Evolutionary conservation across 2,888 invertebrate species (phyloP).

Genomic region (Papilio elwesi): DNA sequence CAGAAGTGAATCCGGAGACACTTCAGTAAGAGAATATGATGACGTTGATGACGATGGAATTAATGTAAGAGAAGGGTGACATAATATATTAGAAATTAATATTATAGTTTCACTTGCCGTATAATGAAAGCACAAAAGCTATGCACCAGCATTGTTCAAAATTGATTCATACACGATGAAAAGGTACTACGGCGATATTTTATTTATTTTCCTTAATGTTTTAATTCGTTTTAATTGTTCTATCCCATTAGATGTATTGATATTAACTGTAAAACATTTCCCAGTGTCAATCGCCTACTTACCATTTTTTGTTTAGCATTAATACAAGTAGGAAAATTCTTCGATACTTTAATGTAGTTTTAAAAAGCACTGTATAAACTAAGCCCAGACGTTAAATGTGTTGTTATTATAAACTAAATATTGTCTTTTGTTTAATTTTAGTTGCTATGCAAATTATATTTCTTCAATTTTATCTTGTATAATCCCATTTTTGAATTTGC

Average conservation of each 20-base stretch:
- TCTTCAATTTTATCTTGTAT: neutral
- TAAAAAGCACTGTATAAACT: conserved; percentile 30
- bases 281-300: too few relatives aligned
- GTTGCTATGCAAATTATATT: too few relatives aligned
- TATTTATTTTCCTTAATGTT: conserved; percentile 27
- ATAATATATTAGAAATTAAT: neutral
- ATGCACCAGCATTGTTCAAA: conserved; percentile 14
- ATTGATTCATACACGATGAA: neutral
- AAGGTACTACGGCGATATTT: conserved; percentile 29
- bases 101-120: neutral
- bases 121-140: conserved; percentile 13
- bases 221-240: neutral
- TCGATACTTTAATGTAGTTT: conserved; percentile 17
- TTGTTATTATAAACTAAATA: too few relatives aligned
- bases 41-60: neutral
- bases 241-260: too few relatives aligned
- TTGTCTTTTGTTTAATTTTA: too few relatives aligned
- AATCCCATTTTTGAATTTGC: neutral
- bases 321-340: neutral
- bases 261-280: too few relatives aligned
- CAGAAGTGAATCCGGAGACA: too few relatives aligned
- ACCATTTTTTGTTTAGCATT: too few relatives aligned
- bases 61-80: neutral
- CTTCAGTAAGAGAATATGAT: neutral
- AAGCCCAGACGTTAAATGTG: neutral